Conservation (phyloP, 2,113 vertebrate species). For the Ophthalmolycus amberensis region DNA sequence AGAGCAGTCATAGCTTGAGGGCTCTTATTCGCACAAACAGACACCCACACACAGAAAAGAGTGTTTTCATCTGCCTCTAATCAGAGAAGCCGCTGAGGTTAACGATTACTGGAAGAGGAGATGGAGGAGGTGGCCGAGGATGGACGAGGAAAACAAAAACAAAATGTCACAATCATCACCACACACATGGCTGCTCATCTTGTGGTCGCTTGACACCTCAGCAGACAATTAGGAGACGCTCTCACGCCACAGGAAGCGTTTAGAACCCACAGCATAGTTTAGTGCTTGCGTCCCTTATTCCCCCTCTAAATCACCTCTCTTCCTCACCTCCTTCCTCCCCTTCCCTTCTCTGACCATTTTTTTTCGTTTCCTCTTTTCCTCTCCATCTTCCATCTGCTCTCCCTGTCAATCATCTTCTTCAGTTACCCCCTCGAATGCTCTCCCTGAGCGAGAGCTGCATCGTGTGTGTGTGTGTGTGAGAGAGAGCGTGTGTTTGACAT, state of each 20-base stretch:
- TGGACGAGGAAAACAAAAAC: constrained; percentile 7
- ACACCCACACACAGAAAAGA: constrained; percentile 26
- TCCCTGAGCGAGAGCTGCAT: constrained; percentile 57
- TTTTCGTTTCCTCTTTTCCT: constrained; percentile 29
- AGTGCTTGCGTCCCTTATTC: constrained; percentile 13
- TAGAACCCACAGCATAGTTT: constrained; percentile 50
- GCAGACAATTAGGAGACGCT: constrained; percentile 44
- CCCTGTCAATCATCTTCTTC: constrained; percentile 67
- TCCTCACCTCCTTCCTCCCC: constrained; percentile 30
- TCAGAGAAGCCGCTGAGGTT: constrained; percentile 68
- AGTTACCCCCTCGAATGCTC: constrained; percentile 41
- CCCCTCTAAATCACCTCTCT: constrained; percentile 53
- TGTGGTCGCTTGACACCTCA: constrained; percentile 43
- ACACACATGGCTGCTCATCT: constrained; percentile 17
- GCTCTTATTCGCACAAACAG: background rate
- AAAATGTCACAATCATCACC: background rate
- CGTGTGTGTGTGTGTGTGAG: constrained; percentile 14
- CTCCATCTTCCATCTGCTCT: constrained; percentile 44
- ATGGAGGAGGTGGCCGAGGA: constrained; percentile 38
- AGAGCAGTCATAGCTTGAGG: constrained; percentile 57
- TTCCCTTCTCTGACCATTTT: constrained; percentile 34
- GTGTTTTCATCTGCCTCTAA: constrained; percentile 68
- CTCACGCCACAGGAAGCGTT: constrained; percentile 41
- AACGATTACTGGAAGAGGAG: constrained; percentile 70
- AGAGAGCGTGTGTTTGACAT: constrained; percentile 68